phyloP scores from a whole-genome alignment of 2,797 vertebrate species.

The Anguilla megastoma region DNA sequence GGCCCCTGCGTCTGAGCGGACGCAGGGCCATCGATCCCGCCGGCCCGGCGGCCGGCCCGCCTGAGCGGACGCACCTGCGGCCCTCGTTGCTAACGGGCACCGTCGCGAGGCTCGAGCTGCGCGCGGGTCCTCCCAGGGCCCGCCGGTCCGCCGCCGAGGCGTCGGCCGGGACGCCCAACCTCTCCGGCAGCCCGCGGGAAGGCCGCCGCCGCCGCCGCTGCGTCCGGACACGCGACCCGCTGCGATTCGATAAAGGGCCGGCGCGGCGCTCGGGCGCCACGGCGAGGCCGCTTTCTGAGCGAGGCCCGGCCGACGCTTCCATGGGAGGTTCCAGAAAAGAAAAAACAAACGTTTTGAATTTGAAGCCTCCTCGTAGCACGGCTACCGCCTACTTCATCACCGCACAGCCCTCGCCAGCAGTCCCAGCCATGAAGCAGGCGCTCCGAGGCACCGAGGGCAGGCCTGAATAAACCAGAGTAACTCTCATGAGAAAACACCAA shows the following conservation, averaged over 20 bases:
- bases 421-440: neutral
- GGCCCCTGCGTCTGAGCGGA: neutral
- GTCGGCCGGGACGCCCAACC: neutral
- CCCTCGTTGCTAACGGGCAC: neutral
- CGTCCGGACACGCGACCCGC: neutral
- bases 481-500: neutral
- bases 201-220: neutral
- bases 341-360: neutral
- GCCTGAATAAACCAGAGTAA: neutral
- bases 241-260: neutral
- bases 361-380: neutral
- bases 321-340: neutral
- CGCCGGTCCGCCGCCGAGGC: neutral
- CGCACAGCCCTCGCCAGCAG: neutral
- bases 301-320: neutral
- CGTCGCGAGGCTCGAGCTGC: neutral
- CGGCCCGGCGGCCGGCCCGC: neutral
- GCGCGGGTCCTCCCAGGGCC: neutral
- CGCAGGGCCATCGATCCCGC: slow-evolving; percentile 10
- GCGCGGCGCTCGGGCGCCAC: neutral
- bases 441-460: neutral
- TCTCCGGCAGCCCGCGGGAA: neutral
- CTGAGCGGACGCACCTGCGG: neutral
- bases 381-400: neutral
- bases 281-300: neutral